Evolutionary conservation across 2,888 invertebrate genomes (phyloP).

Genomic region (Trissolcus japonicus): DNA sequence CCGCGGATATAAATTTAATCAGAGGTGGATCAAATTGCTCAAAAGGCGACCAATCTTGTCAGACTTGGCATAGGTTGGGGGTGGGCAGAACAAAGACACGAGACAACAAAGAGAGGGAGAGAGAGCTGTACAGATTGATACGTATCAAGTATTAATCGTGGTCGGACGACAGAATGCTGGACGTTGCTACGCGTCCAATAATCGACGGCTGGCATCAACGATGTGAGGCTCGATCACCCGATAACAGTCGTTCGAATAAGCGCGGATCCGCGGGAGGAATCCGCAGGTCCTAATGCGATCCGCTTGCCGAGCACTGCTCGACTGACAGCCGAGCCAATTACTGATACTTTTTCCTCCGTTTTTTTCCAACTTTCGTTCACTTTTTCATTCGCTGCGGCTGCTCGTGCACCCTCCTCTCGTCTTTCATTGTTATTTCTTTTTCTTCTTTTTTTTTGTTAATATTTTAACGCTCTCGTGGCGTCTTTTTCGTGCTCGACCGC

Average conservation of each 20-base stretch:
- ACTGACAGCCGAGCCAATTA: conserved; percentile 49
- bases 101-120: background rate
- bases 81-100: conserved; percentile 7
- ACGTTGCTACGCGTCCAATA: conserved; percentile 23
- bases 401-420: conserved; percentile 3
- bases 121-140: conserved; percentile 34
- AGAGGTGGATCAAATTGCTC: conserved; percentile 42
- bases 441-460: background rate
- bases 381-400: conserved; percentile 7
- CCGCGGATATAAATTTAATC: conserved; percentile 54
- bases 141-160: conserved; percentile 45
- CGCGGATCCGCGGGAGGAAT: conserved; percentile 40
- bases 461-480: conserved; percentile 1
- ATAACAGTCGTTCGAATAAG: conserved; percentile 48
- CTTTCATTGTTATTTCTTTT: background rate
- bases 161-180: conserved; percentile 22
- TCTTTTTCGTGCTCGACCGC: conserved; percentile 21
- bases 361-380: conserved; percentile 29
- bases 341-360: conserved; percentile 20
- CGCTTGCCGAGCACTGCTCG: conserved; percentile 19
- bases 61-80: background rate
- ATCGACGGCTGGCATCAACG: conserved; percentile 34
- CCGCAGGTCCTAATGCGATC: conserved; percentile 38
- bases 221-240: conserved; percentile 29
- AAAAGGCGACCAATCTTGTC: conserved; percentile 49